Base-by-base conservation (phyloP, 2,888 invertebrate genomes). In the Limnephilus lunatus region DNA sequence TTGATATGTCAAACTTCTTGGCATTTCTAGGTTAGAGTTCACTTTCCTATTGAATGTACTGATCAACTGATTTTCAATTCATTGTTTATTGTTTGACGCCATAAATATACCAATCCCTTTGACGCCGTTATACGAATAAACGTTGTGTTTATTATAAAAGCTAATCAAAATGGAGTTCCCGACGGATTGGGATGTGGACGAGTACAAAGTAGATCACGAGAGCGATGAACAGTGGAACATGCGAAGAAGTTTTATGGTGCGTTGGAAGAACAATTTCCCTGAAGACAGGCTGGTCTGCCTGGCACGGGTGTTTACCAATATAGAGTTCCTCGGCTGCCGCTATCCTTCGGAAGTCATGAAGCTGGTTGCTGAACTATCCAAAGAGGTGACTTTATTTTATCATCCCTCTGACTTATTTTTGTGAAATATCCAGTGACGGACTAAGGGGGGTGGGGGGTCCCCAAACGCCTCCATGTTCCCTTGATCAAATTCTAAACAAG, bases 151-250 rank as follows among this genome's bases (percentile, higher is more conserved):
- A n/a, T 68, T 25, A 68, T n/a, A 7, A 68, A 68, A 68, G 9
- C 1, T 68, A 9, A 68, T 25, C 9, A n/a, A 25, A 68, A 93
- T 93, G 93, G 48, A 82, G 9, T 85, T 85, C 44, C 35, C 92
- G 15, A 81, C 94, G 0, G 95, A 96, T 94, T 98, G 98, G 98
- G 97, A 98, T 94, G 95, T 98, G 3, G 97, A 98, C 80, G 96
- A 97, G 93, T 97, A 98, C 94, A 97, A 96, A 95, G 97, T 97
- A 92, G 98, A 97, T 92, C 97, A 98, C 94, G 99, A 99, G 95
- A 98, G 98, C 94, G 98, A 98, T 32, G 98, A 98, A 93, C 99
- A 99, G 94, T 99, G 99, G 99, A 96, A 97, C 93, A 95, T 99
- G 91, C 96, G 98, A 85, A 97, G 97, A 94, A 96, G 97, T 85